These are phyloP conservation scores for Oncopodura yosiiana DNA, from an alignment of 1,140 invertebrate species.

Conservation along the genomic window DNA sequence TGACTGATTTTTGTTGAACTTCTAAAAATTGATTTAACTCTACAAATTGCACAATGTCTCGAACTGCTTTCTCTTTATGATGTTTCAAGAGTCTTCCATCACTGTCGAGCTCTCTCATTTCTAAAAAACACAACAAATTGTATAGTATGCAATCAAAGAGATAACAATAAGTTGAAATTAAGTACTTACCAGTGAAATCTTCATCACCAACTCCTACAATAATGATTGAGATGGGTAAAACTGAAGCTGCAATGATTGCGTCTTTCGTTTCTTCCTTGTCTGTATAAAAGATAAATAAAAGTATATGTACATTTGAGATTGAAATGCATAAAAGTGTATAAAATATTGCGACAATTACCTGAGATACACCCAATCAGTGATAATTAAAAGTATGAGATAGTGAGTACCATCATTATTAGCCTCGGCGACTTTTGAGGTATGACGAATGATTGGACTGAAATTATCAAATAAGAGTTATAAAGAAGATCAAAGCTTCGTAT, in stretches of 20 bases:
- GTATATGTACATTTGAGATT: not conserved
- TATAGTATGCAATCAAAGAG: no score
- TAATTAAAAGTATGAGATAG: constrained; percentile 49
- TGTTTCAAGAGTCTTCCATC: constrained; percentile 39
- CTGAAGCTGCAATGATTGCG: constrained; percentile 46
- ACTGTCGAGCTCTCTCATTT: constrained; percentile 43
- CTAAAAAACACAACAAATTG: no score
- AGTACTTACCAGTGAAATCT: no score
- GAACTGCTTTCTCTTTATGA: constrained; percentile 36
- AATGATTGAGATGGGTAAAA: constrained; percentile 51
- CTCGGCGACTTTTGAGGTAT: constrained; percentile 39
- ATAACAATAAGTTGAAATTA: no score
- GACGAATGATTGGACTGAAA: constrained; percentile 45
- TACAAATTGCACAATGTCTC: constrained; percentile 45
- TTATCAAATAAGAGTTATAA: constrained; percentile 45
- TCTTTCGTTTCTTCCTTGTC: constrained; percentile 23
- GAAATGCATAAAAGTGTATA: not conserved
- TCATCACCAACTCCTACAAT: constrained; percentile 52
- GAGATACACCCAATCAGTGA: constrained; percentile 39
- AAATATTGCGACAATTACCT: not conserved
- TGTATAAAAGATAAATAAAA: constrained; percentile 9
- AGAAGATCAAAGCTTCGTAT: no score
- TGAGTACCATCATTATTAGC: constrained; percentile 40
- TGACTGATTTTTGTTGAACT: no score
- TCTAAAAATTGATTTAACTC: no score